Base-by-base conservation (phyloP, 2,797 vertebrate species). In the Ptychadena robeensis region DNA sequence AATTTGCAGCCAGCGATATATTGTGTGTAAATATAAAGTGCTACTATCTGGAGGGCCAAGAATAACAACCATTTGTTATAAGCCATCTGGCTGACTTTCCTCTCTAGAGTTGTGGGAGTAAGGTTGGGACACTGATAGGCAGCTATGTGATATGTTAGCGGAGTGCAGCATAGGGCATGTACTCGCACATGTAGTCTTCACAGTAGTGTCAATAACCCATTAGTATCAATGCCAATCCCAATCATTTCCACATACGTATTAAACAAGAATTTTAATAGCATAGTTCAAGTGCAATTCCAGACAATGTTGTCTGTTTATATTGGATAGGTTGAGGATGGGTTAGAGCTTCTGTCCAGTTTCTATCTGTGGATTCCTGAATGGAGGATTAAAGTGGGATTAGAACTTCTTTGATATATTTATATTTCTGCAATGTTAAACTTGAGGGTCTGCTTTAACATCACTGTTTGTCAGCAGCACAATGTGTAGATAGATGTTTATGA, bases 41-140 rank as follows among this genome's bases (percentile, higher is more conserved):
- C 63, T 79, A 73, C 76, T 79, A 73, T 79, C 76, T 84, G 48
- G 34, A 22, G 0, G 27, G 82, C 82, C 82, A 84, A 84, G 48
- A 73, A 84, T 84, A 84, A 84, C 76, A 84, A 74, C 74, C 31
- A 67, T 79, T 73, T 84, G 76, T 44, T 79, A 70, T 68, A 68
- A 73, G 82, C 82, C 82, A 79, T 79, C 70, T 84, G 82, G 77
- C 75, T 73, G 37, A 61, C 69, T 65, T 83, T 78, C 71, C 48
- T 73, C 69, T 71, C 61, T 59, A 9, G 76, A 40, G 27, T 40
- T 73, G 3, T 71, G 34, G 37, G 40, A 77, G 57, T 64, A 37
- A 83, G 67, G 3, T 44, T 38, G 68, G 66, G 67, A 78, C 57
- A 48, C 35, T 48, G 73, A 83, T 67, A 73, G 74, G 11, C 31